Conservation (phyloP, 2,113 vertebrate species). For the Erythrocercus mccallii region DNA sequence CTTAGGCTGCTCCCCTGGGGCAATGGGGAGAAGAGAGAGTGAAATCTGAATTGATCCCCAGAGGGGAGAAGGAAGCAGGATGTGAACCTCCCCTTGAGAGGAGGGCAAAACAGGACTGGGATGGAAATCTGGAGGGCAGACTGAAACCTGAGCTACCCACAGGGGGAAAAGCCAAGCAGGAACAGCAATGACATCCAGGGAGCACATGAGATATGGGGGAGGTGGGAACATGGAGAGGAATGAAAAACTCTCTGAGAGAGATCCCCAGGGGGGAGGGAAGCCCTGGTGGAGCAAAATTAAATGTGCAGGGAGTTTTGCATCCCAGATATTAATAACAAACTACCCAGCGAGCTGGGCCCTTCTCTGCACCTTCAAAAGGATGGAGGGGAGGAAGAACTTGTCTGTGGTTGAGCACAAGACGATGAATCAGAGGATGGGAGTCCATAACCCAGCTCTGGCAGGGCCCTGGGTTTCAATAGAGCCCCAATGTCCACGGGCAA, state of each 20-base stretch:
- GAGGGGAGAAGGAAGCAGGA: slow-evolving; percentile 56
- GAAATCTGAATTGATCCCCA: slow-evolving; percentile 7
- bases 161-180: slow-evolving; percentile 42
- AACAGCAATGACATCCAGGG: slow-evolving; percentile 43
- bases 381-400: slow-evolving; percentile 55
- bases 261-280: slow-evolving; percentile 56
- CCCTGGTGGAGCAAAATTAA: slow-evolving; percentile 44
- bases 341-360: slow-evolving; percentile 7
- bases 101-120: slow-evolving; percentile 28
- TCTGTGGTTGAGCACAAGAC: slow-evolving; percentile 55
- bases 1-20: background rate
- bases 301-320: slow-evolving; percentile 60
- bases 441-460: background rate
- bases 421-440: slow-evolving; percentile 41
- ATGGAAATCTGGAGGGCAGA: slow-evolving; percentile 40
- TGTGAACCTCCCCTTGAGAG: slow-evolving; percentile 21
- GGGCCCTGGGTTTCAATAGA: background rate
- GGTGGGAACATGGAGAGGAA: slow-evolving; percentile 36
- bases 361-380: slow-evolving; percentile 61
- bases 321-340: slow-evolving; percentile 64
- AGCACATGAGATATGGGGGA: slow-evolving; percentile 40
- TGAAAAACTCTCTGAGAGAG: slow-evolving; percentile 12
- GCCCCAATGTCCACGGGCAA: slow-evolving; percentile 39
- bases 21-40: background rate
- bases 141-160: slow-evolving; percentile 54